phyloP scores from a whole-genome alignment of 53 echinoderm and acorn worm genomes.

The Zoroaster sp. region DNA sequence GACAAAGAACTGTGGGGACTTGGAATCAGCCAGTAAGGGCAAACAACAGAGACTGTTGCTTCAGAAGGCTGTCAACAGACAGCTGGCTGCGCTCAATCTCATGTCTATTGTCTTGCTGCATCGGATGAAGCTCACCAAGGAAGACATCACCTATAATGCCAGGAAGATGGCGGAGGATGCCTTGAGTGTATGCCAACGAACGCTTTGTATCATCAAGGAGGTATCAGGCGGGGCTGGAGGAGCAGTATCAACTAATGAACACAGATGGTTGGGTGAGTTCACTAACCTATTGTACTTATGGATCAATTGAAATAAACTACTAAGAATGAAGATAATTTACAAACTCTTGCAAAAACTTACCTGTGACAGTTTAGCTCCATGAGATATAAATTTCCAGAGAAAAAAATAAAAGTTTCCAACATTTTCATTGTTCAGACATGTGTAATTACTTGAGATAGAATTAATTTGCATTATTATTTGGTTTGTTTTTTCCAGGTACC shows the following conservation, averaged over 20 bases:
- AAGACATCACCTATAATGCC: background rate
- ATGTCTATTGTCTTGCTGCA: slow-evolving; percentile 67
- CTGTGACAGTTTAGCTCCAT: too few relatives aligned
- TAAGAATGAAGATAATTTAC: too few relatives aligned
- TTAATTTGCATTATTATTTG: background rate
- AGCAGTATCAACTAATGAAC: slow-evolving; percentile 77
- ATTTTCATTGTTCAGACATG: too few relatives aligned
- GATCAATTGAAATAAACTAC: too few relatives aligned
- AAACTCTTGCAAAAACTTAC: too few relatives aligned
- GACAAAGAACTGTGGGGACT: background rate
- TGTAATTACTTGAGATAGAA: too few relatives aligned
- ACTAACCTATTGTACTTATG: too few relatives aligned
- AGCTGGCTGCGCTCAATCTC: slow-evolving; percentile 65
- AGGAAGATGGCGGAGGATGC: slow-evolving; percentile 15
- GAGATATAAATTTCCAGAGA: too few relatives aligned
- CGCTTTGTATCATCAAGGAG: slow-evolving; percentile 63
- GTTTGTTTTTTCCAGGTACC: slow-evolving; percentile 59
- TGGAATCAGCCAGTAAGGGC: slow-evolving; percentile 6
- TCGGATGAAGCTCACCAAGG: slow-evolving; percentile 44
- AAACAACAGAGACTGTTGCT: slow-evolving; percentile 35
- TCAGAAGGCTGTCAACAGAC: slow-evolving; percentile 66
- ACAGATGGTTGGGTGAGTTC: slow-evolving; percentile 85
- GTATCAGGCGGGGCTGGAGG: slow-evolving; percentile 86
- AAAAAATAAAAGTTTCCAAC: too few relatives aligned
- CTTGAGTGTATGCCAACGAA: slow-evolving; percentile 60